Percentiles rank a stretch among this genome's conserved stretches.
Conservation (phyloP, 1,140 invertebrate genomes). For the Neodiprion lecontei region DNA sequence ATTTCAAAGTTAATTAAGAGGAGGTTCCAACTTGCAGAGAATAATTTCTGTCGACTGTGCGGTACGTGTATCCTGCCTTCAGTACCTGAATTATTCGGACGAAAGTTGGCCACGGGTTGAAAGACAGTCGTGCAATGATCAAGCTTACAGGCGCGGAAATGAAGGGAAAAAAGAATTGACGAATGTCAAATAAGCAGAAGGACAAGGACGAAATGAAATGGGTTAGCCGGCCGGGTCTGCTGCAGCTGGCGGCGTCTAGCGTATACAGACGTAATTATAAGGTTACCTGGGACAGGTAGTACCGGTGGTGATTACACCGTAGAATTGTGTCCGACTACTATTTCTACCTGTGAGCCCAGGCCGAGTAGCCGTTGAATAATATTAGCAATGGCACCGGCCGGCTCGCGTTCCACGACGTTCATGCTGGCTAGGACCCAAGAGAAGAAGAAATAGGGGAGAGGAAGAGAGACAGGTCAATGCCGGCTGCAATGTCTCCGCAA, state of each 20-base stretch:
- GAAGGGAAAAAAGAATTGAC: neutral
- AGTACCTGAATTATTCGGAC: too few species aligned
- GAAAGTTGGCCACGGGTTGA: neutral
- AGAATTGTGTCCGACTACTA: conserved; percentile 4
- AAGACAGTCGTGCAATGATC: too few species aligned
- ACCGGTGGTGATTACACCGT: conserved; percentile 1
- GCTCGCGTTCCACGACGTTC: conserved; percentile 3
- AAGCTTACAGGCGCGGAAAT: too few species aligned
- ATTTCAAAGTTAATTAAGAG: neutral
- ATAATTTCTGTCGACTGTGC: neutral
- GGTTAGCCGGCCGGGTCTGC: neutral
- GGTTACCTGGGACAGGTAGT: conserved; percentile 4
- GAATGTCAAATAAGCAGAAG: too few species aligned
- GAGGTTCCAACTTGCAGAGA: neutral
- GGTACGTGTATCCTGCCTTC: too few species aligned
- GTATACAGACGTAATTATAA: neutral
- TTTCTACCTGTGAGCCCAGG: neutral
- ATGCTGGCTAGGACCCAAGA: neutral
- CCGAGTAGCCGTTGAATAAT: neutral
- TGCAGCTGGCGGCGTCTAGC: neutral
- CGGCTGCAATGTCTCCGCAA: conserved; percentile 6
- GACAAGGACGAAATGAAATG: neutral
- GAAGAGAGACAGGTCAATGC: neutral
- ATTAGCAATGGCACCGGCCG: neutral
- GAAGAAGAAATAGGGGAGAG: neutral